Evolutionary conservation across 2,888 invertebrate genomes (phyloP), one percentile per base, ranked within the genome.

Genomic region (Kuschelorhynchus macadamiae): DNA sequence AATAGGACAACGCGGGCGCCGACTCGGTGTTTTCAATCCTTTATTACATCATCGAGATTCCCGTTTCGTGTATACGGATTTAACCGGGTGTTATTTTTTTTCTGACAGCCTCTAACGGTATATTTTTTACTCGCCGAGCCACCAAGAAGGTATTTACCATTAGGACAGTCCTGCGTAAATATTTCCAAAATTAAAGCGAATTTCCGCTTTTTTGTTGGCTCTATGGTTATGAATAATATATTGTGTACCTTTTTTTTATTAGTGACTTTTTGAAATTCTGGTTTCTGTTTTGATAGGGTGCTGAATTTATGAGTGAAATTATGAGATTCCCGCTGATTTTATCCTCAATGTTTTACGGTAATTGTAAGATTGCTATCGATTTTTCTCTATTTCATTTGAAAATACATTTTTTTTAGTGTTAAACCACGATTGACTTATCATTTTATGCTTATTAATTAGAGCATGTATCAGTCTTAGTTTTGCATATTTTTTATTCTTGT

Each of bases 21-120:
- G 60, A 65, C 65, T 53, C 64, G 36, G 56, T 65, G 30, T 69
- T 64, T 61, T 61, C 59, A 64, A 64, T 64, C 59, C 55, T 69
- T 64, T 65, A 55, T 64, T 65, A 68, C 63, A 63, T 68, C 68
- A 59, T 68, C 63, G 59, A 68, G 59, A 68, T 53, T 63, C 59
- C 68, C 61, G 49, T 65, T 52, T 57, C 41, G 49, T 60, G 53
- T 64, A 56, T 64, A 64, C 36, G 46, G 57, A 59, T 59, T 67
- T 63, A 59, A 60, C 60, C 56, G 69, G 64, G 59, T 53, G 55
- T 59, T 65, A 63, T 64, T 69, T 57, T 50, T 69, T 64, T 68
- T 46, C 61, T 56, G 36, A 47, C 60, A 65, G 33, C 42, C 36
- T 36, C 32, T 60, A 50, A 44, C 65, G 59, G 52, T 59, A 39